Evolutionary conservation across 2,888 invertebrate species (phyloP).

Genomic region (Diachrysia chrysitis): DNA sequence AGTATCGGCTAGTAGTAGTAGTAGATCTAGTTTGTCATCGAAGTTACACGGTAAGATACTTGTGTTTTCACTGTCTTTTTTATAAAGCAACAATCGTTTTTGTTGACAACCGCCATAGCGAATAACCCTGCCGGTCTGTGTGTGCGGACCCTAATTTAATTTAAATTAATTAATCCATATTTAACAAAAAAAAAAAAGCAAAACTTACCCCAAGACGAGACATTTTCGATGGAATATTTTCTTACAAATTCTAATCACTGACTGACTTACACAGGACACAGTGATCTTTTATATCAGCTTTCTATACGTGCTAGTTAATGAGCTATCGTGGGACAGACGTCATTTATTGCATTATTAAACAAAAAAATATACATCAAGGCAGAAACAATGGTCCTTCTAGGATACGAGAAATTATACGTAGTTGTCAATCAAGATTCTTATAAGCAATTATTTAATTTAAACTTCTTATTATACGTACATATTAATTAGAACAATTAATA

Average conservation of each 20-base stretch:
- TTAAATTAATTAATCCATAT: too few species aligned
- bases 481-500: slow-evolving; percentile 7
- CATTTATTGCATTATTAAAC: slow-evolving; percentile 22
- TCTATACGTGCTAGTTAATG: slow-evolving; percentile 7
- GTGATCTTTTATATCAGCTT: slow-evolving; percentile 38
- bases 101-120: too few species aligned
- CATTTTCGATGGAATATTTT: slow-evolving; percentile 48
- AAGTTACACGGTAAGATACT: too few species aligned
- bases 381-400: slow-evolving; percentile 40
- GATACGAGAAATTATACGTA: slow-evolving; percentile 34
- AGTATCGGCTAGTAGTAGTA: too few species aligned
- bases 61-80: too few species aligned
- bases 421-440: slow-evolving; percentile 37
- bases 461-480: slow-evolving; percentile 21
- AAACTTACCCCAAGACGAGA: slow-evolving; percentile 65
- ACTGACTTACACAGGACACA: slow-evolving; percentile 20
- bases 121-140: too few species aligned
- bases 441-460: slow-evolving; percentile 25
- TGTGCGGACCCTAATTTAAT: too few species aligned
- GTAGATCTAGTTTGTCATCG: too few species aligned
- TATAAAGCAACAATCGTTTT: too few species aligned
- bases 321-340: slow-evolving; percentile 35
- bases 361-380: slow-evolving; percentile 26
- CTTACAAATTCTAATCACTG: slow-evolving; percentile 32
- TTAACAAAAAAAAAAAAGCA: not conserved